Conservation (phyloP, 2,888 invertebrate genomes). For the Standfussiana lucernea region DNA sequence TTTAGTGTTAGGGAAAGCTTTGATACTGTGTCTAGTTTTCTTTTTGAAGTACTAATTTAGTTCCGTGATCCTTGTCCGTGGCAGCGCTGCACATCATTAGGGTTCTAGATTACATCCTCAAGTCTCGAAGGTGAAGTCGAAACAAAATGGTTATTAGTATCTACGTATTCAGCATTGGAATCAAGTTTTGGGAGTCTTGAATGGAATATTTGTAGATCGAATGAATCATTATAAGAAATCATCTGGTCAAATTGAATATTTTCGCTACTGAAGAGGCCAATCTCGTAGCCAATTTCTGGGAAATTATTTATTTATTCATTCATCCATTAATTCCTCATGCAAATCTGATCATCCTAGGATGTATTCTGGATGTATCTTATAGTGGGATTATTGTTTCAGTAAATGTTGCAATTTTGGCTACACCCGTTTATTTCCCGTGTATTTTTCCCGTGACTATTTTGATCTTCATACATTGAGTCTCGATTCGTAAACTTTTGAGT, state of each 20-base stretch:
- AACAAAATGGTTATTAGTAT: background rate
- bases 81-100: background rate
- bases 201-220: background rate
- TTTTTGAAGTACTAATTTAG: constrained; percentile 4
- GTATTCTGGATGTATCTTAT: no score
- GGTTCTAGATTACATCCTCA: background rate
- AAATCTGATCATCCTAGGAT: no score
- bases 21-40: constrained; percentile 40
- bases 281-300: background rate
- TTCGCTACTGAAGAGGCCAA: background rate
- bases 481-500: no score
- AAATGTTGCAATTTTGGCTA: no score
- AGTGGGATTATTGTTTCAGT: no score
- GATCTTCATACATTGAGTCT: no score
- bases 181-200: background rate
- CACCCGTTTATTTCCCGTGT: no score
- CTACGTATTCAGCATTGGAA: background rate
- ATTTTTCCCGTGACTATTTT: no score
- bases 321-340: no score
- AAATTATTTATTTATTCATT: no score
- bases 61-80: background rate
- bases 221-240: background rate
- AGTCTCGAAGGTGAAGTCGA: background rate
- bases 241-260: background rate
- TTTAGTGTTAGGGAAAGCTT: constrained; percentile 65